phyloP scores from a whole-genome alignment of 1,140 invertebrate genomes.

The Thaumatotibia leucotreta region DNA sequence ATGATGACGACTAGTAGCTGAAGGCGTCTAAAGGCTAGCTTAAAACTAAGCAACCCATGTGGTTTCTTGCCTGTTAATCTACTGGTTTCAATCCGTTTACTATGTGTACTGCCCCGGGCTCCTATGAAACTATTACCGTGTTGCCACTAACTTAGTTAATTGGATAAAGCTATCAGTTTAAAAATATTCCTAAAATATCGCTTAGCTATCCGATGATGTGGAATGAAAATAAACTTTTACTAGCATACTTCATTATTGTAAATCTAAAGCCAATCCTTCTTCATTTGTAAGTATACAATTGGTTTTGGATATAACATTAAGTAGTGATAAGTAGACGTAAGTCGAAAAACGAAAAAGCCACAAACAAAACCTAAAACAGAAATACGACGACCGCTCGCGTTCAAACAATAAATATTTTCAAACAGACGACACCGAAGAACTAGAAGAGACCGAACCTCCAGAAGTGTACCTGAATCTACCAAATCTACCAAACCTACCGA shows the following conservation, averaged over 20 bases:
- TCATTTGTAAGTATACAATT: background rate
- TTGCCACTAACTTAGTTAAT: background rate
- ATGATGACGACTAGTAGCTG: too few relatives aligned
- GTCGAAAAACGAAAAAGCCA: constrained; percentile 16
- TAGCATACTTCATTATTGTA: background rate
- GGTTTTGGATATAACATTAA: background rate
- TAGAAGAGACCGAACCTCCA: constrained; percentile 46
- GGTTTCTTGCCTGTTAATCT: too few relatives aligned
- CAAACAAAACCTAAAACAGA: constrained; percentile 32
- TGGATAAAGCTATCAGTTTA: background rate
- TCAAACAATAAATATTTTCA: constrained; percentile 34
- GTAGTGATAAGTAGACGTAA: constrained; percentile 11
- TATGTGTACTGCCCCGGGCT: background rate
- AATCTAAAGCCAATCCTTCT: background rate
- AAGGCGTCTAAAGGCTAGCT: too few relatives aligned
- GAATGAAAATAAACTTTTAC: background rate
- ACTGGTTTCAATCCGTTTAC: background rate
- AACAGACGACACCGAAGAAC: constrained; percentile 42
- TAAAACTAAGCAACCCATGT: too few relatives aligned
- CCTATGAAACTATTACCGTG: background rate
- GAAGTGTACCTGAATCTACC: constrained; percentile 28
- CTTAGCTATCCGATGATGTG: background rate
- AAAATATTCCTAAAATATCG: background rate
- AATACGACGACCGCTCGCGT: constrained; percentile 64
- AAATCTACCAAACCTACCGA: constrained; percentile 24